A percentile compares a stretch with the other conserved stretches of the same genome.
phyloP scores from a whole-genome alignment of 2,113 vertebrate species.

The Rhinolophus ferrumequinum region DNA sequence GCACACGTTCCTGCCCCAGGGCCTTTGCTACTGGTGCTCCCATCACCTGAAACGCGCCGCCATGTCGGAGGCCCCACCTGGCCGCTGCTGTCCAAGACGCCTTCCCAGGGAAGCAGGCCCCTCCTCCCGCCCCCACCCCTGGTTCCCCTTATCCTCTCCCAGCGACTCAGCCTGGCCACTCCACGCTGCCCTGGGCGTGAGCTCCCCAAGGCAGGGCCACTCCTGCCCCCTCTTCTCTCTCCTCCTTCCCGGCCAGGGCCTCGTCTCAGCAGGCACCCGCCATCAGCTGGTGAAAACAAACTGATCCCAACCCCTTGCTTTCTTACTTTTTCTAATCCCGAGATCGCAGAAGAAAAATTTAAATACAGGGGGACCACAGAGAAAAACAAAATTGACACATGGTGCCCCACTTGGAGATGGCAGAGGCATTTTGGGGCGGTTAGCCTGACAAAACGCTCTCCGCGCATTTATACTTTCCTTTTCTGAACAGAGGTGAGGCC shows the following conservation, averaged over 20 bases:
- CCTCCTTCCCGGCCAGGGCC: neutral
- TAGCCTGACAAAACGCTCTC: neutral
- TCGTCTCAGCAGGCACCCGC: neutral
- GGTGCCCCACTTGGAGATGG: neutral
- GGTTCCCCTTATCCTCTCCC: neutral
- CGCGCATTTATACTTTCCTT: neutral
- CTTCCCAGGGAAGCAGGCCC: neutral
- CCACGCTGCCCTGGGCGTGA: neutral
- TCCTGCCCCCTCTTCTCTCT: neutral
- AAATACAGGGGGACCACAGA: neutral
- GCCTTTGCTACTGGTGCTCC: neutral
- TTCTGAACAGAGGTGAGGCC: neutral
- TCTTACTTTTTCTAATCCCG: neutral
- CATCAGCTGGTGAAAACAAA: neutral
- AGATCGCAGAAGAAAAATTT: neutral
- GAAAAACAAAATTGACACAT: neutral
- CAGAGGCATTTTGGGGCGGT: rapidly evolving
- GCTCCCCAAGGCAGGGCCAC: neutral
- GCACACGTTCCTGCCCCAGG: too few species aligned
- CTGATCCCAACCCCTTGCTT: neutral
- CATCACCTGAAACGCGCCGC: neutral
- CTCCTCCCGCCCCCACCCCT: neutral
- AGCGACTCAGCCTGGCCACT: neutral
- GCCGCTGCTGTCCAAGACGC: neutral
- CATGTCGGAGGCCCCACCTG: neutral